Evolutionary conservation across 2,888 invertebrate genomes (phyloP).

Genomic region (Auanema freiburgensis): DNA sequence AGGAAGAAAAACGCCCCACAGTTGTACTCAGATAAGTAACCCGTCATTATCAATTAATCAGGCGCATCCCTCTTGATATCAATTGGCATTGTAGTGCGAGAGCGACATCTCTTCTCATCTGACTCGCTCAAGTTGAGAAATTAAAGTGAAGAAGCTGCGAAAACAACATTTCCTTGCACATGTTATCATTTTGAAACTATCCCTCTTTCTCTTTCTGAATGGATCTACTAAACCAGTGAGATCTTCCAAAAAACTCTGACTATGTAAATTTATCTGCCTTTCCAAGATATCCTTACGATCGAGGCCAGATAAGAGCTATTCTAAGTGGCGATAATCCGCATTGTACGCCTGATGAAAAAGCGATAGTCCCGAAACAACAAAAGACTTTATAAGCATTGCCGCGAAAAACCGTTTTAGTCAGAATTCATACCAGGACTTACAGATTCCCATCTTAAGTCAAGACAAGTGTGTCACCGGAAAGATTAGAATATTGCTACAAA

Average conservation of each 20-base stretch:
- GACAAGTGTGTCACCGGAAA: too few relatives aligned
- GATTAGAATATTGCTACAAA: too few relatives aligned
- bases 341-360: slow-evolving; percentile 13
- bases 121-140: slow-evolving; percentile 2
- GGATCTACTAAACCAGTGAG: not conserved
- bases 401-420: too few relatives aligned
- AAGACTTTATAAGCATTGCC: not conserved
- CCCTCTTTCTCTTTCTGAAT: too few relatives aligned
- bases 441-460: too few relatives aligned
- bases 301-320: slow-evolving; percentile 18
- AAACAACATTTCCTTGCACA: slow-evolving; percentile 1
- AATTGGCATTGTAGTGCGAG: too few relatives aligned
- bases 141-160: slow-evolving; percentile 1
- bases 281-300: slow-evolving; percentile 15
- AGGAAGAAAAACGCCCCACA: too few relatives aligned
- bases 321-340: slow-evolving; percentile 1
- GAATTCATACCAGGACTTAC: too few relatives aligned
- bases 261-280: slow-evolving; percentile 4
- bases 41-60: too few relatives aligned
- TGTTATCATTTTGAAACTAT: not conserved
- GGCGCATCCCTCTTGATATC: too few relatives aligned
- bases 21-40: too few relatives aligned
- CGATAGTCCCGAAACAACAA: slow-evolving; percentile 5
- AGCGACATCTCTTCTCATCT: not conserved
- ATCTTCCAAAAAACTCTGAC: not conserved